Evolutionary conservation across 2,888 invertebrate species (phyloP), one percentile per base, ranked within the genome.

Genomic region (Chorisops tibialis): DNA sequence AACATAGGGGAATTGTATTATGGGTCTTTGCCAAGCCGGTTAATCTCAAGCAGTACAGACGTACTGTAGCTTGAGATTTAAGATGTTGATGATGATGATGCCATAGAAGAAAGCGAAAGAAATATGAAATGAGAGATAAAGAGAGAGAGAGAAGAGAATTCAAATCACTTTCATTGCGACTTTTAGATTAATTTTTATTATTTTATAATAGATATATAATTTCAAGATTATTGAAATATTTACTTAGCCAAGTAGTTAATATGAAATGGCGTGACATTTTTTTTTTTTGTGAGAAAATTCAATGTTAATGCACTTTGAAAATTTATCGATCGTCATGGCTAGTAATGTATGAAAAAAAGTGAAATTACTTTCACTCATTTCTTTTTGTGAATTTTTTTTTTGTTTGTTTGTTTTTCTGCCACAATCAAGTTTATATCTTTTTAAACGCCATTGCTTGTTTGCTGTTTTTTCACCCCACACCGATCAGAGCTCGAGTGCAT

Each of bases 331-430:
- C n/a, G n/a, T n/a, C n/a, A n/a, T n/a, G n/a, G n/a, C n/a, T n/a
- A n/a, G n/a, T n/a, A n/a, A n/a, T 7, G 24, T 5, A 24, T 24
- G 24, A 47, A 39, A 49, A 47, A 61, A 58, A 64, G 63, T 64
- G 63, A 64, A 64, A 64, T 61, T 50, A 64, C 63, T 64, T 64
- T 64, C 63, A 64, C 61, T 58, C 12, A 50, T 38, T 61, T 64
- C 51, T 37, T 59, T 47, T 14, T 41, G 41, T 12, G 16, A 12
- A 12, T 14, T 14, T n/a, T 41, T 41, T 12, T 41, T 5, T n/a
- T n/a, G n/a, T n/a, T n/a, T n/a, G n/a, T n/a, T n/a, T n/a, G n/a
- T n/a, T n/a, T n/a, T n/a, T n/a, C n/a, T n/a, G n/a, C n/a, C n/a
- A n/a, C n/a, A n/a, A n/a, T n/a, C n/a, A n/a, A n/a, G n/a, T n/a